Base-by-base conservation (phyloP, 1,140 invertebrate genomes). In the Nylanderia fulva region DNA sequence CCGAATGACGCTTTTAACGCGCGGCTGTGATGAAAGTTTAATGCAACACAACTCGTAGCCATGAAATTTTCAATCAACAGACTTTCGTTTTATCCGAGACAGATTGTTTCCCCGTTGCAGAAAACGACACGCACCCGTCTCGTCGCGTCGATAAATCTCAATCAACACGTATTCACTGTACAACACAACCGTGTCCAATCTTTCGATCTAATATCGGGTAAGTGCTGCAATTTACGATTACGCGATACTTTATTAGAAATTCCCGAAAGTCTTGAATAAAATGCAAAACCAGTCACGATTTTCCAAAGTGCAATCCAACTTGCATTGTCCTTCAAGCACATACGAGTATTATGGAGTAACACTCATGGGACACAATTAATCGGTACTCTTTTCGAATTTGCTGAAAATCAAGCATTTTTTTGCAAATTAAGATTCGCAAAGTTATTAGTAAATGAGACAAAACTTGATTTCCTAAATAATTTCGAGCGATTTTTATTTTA, bases 1-100 rank as follows among this genome's bases (percentile, higher is more conserved):
- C 11, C 18, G 52, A 71, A 56, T 24, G 52, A n/a, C n/a, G 39
- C 52, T 72, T 82, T 82, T 82, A 82, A 82, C 54, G 36, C 36
- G n/a, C 66, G 52, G 52, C 77, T 24, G 27, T 39, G 66, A 72
- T 82, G 71, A 82, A 82, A 82, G 77, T 82, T 82, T 82, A 82
- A 82, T 45, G 66, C 69, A 58, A 72, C 66, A 58, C 64, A 54
- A 69, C 7, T 79, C 77, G 77, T 52, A 71, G 36, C 36, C 77
- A 82, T 82, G 77, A 82, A 82, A 82, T 82, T 82, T 82, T 82
- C 77, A 82, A 82, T 82, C 77, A 82, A 71, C 66, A 45, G 52
- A 72, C 66, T 79, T 82, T 42, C 27, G 66, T 82, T 82, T 82
- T 82, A 71, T 3, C 52, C 77, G 77, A 82, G 66, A 82, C 77